phyloP scores from a whole-genome alignment of 2,888 invertebrate species.

The Carcina quercana region DNA sequence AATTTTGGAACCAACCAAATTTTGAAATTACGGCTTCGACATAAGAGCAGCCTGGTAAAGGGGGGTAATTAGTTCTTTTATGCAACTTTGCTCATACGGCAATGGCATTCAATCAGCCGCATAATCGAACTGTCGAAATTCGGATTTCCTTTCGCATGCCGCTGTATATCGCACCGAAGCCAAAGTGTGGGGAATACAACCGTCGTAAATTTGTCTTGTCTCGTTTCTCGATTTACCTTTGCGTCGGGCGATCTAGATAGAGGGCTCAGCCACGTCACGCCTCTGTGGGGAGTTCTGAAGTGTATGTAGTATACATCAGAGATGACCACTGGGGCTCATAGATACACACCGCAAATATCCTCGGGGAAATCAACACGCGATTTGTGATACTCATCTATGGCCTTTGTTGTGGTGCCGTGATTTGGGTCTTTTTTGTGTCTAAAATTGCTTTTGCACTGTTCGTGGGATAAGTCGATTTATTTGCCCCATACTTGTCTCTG shows the following conservation, averaged over 20 bases:
- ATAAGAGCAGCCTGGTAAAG: no score
- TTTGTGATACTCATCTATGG: conserved; percentile 41
- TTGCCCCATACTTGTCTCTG: no score
- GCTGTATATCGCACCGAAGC: conserved; percentile 29
- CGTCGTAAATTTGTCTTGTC: conserved; percentile 48
- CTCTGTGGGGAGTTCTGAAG: conserved; percentile 38
- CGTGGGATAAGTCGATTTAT: no score
- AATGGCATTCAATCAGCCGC: not conserved
- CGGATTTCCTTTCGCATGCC: conserved; percentile 24
- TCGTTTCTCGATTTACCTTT: conserved; percentile 42
- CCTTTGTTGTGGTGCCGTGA: conserved; percentile 24
- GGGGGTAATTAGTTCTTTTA: no score
- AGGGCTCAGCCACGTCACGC: conserved; percentile 30
- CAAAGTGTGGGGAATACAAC: conserved; percentile 34
- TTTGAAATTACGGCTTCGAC: no score
- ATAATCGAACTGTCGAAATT: conserved; percentile 22
- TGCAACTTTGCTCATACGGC: not conserved
- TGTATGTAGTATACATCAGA: conserved; percentile 36
- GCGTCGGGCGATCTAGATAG: conserved; percentile 33
- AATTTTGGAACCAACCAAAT: no score
- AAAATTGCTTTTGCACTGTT: not conserved
- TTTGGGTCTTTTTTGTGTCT: conserved; percentile 2
- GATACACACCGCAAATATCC: conserved; percentile 33
- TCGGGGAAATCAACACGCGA: conserved; percentile 53
- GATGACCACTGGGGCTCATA: conserved; percentile 48